Conservation (phyloP, 37 sponge, comb jelly and placozoan species). For the Beroe forskalii region DNA sequence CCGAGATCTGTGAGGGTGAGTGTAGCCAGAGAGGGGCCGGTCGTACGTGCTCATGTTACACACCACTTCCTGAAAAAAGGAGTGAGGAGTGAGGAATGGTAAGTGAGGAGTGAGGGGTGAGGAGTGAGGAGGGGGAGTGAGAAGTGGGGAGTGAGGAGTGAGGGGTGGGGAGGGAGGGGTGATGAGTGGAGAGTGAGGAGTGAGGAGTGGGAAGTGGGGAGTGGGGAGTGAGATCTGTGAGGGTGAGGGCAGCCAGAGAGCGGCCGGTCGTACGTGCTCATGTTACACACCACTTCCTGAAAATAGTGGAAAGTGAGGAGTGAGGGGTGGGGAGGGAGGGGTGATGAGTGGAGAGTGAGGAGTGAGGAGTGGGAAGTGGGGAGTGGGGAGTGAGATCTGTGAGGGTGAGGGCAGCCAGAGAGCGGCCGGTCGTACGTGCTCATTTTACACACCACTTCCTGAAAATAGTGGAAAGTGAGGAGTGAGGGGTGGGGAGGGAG, state of each 20-base stretch:
- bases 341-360: no score
- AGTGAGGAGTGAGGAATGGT: neutral
- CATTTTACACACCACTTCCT: neutral
- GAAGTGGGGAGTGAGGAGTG: neutral
- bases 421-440: neutral
- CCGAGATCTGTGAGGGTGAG: neutral
- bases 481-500: no score
- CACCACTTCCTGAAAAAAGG: neutral
- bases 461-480: no score
- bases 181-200: no score
- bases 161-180: no score
- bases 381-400: no score
- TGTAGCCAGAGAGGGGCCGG: conserved; percentile 40
- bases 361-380: no score
- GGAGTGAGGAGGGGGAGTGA: neutral
- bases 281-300: conserved; percentile 60
- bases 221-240: neutral
- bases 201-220: neutral
- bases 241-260: no score
- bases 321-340: no score
- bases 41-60: conserved; percentile 63
- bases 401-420: no score
- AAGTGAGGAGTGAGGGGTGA: neutral
- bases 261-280: no score
- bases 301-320: no score